phyloP scores from a whole-genome alignment of 2,113 vertebrate species.

The Catharus minimus region DNA sequence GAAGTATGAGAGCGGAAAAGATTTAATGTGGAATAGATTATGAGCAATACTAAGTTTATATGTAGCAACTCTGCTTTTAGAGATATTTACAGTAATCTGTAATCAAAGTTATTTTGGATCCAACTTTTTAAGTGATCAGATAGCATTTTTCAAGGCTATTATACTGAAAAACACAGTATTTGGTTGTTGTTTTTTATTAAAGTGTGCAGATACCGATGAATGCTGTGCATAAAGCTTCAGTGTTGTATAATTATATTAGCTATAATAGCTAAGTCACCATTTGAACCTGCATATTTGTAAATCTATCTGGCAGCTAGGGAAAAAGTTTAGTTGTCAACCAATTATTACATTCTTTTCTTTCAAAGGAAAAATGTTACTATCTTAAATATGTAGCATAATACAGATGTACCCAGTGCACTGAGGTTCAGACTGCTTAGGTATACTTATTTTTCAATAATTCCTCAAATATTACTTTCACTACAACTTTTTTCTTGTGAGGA shows the following conservation, averaged over 20 bases:
- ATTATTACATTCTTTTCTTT: conserved; percentile 30
- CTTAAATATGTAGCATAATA: not conserved
- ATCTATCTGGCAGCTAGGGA: conserved; percentile 9
- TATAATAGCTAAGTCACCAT: not conserved
- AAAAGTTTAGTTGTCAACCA: not conserved
- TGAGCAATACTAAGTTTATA: not conserved
- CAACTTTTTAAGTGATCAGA: not conserved
- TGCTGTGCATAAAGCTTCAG: not conserved
- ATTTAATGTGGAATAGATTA: not conserved
- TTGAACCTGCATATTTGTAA: not conserved
- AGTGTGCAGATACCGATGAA: not conserved
- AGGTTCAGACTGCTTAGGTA: not conserved
- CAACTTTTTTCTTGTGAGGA: conserved; percentile 22
- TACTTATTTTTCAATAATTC: conserved; percentile 15
- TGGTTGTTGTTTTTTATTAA: not conserved
- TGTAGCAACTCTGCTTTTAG: not conserved
- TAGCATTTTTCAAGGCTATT: not conserved
- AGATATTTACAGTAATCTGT: not conserved
- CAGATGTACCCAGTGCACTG: not conserved
- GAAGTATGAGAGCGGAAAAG: not conserved
- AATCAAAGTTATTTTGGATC: not conserved
- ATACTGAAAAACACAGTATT: not conserved
- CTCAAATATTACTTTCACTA: not conserved
- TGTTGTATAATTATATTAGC: not conserved
- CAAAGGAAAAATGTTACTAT: conserved; percentile 24